These are phyloP conservation scores for Anser cygnoides DNA, from an alignment of 2,113 vertebrate genomes.

Conservation along the genomic window DNA sequence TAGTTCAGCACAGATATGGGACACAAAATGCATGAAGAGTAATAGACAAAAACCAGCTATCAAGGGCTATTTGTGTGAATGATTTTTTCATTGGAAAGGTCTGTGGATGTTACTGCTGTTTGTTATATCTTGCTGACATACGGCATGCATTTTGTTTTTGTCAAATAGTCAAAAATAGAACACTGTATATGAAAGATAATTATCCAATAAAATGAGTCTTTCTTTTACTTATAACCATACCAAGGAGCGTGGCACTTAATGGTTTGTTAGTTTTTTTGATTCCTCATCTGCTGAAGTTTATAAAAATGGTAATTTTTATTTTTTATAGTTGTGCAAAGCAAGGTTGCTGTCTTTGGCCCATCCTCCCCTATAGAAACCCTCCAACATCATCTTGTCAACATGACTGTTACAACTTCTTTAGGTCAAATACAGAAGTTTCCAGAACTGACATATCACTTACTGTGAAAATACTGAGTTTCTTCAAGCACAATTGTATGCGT, in stretches of 20 bases:
- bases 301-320: background rate
- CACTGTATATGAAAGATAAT: constrained; percentile 1
- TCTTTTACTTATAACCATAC: background rate
- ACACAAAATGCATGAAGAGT: background rate
- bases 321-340: background rate
- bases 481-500: background rate
- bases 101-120: background rate
- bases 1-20: background rate
- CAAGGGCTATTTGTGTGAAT: constrained; percentile 15
- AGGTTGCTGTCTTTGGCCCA: background rate
- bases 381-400: background rate
- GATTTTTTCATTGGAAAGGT: constrained; percentile 35
- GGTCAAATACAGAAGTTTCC: background rate
- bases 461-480: background rate
- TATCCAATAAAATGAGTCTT: constrained; percentile 11
- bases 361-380: background rate
- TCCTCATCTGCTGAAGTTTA: background rate
- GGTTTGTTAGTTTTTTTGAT: background rate
- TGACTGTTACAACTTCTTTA: background rate
- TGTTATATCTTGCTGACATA: constrained; percentile 9
- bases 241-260: background rate
- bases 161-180: constrained; percentile 12
- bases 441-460: background rate
- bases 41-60: background rate
- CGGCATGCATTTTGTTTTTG: constrained; percentile 4